These are phyloP conservation scores for Caranx ignobilis DNA, from an alignment of 2,113 vertebrate species.

Conservation along the genomic window DNA sequence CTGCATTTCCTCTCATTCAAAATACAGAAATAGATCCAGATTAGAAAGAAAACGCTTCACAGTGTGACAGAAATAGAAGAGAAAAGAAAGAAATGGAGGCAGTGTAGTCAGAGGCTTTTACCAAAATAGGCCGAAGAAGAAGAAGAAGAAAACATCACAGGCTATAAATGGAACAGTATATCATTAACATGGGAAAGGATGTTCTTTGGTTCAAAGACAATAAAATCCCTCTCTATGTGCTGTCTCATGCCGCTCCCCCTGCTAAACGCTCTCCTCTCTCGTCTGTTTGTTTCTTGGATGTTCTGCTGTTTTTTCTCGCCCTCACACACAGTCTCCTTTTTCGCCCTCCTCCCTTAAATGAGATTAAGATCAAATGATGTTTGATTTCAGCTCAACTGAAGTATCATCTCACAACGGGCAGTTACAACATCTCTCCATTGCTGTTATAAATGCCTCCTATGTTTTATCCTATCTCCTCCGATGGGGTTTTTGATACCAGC, in stretches of 20 bases:
- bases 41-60: slow-evolving; percentile 35
- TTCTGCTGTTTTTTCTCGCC: slow-evolving; percentile 13
- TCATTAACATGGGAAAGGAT: slow-evolving; percentile 53
- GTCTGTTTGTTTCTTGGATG: slow-evolving; percentile 21
- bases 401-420: slow-evolving; percentile 25
- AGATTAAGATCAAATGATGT: slow-evolving; percentile 38
- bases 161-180: slow-evolving; percentile 49
- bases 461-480: slow-evolving; percentile 20
- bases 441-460: slow-evolving; percentile 21
- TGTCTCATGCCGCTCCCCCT: slow-evolving; percentile 39
- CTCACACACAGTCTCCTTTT: neutral
- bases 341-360: neutral
- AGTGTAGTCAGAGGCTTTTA: slow-evolving; percentile 12
- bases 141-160: slow-evolving; percentile 21
- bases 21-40: slow-evolving; percentile 50
- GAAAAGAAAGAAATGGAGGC: slow-evolving; percentile 26
- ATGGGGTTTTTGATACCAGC: slow-evolving; percentile 23
- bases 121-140: slow-evolving; percentile 53
- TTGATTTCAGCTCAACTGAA: slow-evolving; percentile 21
- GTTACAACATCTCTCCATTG: slow-evolving; percentile 14
- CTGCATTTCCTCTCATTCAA: neutral
- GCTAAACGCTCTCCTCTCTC: neutral
- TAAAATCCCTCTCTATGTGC: neutral
- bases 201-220: slow-evolving; percentile 26
- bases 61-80: slow-evolving; percentile 23